These are phyloP conservation scores for Anguilla rostrata DNA, from an alignment of 2,113 vertebrate species.

Conservation along the genomic window DNA sequence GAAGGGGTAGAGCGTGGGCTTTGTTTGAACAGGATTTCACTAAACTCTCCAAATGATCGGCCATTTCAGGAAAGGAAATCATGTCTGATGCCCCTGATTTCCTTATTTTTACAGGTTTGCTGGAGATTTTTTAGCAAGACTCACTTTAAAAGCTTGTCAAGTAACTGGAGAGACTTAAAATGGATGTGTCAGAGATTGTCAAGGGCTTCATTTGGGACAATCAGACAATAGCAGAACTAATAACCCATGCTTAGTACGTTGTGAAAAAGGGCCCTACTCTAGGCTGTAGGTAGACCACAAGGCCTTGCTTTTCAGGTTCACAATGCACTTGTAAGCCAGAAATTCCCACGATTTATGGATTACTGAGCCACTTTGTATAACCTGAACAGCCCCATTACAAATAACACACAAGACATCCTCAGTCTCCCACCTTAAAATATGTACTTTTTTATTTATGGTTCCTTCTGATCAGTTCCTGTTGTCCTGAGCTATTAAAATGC, in stretches of 20 bases:
- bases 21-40: too few relatives aligned
- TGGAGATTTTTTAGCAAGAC: too few relatives aligned
- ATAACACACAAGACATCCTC: background rate
- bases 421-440: background rate
- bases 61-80: too few relatives aligned
- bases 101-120: too few relatives aligned
- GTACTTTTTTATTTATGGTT: background rate
- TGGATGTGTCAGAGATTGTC: background rate
- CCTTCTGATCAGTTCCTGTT: background rate
- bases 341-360: background rate
- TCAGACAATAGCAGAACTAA: slow-evolving; percentile 17
- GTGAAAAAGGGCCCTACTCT: background rate
- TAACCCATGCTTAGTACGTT: slow-evolving; percentile 21
- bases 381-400: background rate
- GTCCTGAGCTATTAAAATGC: background rate
- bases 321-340: background rate
- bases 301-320: background rate
- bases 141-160: background rate
- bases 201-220: background rate
- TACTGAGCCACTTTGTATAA: background rate
- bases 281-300: background rate
- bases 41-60: too few relatives aligned
- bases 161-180: slow-evolving; percentile 16
- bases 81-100: background rate
- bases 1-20: too few relatives aligned